Percentiles rank a stretch among this genome's conserved stretches.
phyloP scores from a whole-genome alignment of 2,797 vertebrate species.

The Pipistrellus kuhlii region DNA sequence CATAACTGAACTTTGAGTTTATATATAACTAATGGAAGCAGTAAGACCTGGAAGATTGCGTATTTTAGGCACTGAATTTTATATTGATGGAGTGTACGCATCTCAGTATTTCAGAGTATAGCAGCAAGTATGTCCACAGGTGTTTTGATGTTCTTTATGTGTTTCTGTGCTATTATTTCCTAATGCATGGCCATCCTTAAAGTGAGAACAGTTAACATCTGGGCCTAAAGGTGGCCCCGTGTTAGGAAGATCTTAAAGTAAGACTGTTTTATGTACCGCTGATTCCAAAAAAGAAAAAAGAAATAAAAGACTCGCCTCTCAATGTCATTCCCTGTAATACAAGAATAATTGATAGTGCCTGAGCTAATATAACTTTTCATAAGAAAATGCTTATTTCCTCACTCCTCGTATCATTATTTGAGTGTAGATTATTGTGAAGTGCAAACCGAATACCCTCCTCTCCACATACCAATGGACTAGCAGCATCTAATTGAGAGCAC shows the following conservation, averaged over 20 bases:
- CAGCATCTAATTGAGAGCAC: background rate
- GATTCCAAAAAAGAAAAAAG: background rate
- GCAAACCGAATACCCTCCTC: background rate
- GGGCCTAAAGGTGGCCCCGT: background rate
- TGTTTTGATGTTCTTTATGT: background rate
- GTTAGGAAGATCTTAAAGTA: background rate
- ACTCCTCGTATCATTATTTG: background rate
- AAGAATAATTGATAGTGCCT: background rate
- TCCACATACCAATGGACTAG: background rate
- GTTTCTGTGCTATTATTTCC: background rate
- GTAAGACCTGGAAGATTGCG: background rate
- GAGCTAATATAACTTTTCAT: background rate
- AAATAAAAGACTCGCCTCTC: background rate
- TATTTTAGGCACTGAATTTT: background rate
- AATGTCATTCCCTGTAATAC: background rate
- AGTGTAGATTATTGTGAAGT: conserved; percentile 25
- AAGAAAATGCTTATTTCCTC: background rate
- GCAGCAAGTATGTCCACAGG: background rate
- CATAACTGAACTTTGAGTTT: background rate
- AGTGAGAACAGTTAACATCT: background rate
- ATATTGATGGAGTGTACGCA: background rate
- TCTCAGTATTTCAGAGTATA: background rate
- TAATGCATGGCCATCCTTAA: background rate
- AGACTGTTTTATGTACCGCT: background rate
- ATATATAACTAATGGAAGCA: background rate